Percentiles rank a stretch among this genome's conserved stretches.
These are phyloP conservation scores for Hydrotaea cyrtoneurina DNA, from an alignment of 2,888 invertebrate species.

Conservation along the genomic window DNA sequence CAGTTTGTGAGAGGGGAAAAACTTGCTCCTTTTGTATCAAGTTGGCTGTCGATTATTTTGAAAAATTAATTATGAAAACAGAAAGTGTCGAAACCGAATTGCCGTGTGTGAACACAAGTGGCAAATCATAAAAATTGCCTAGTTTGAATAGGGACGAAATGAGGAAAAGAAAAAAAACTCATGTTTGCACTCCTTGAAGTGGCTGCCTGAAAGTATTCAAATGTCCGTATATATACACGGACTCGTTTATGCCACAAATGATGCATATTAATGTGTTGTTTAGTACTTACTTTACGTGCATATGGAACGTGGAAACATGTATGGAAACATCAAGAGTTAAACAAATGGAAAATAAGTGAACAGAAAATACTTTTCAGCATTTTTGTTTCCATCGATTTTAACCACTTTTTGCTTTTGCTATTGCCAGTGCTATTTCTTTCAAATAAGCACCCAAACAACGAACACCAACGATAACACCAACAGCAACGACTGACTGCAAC, in stretches of 20 bases:
- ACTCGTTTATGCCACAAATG: neutral
- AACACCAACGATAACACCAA: neutral
- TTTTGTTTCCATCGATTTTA: neutral
- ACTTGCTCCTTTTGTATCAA: no score
- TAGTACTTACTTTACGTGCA: neutral
- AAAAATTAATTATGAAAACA: no score
- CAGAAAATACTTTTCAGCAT: slow-evolving; percentile 9
- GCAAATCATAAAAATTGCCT: no score
- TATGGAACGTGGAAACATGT: neutral
- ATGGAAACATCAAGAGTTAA: neutral
- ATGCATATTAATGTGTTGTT: slow-evolving; percentile 1
- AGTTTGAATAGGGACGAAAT: no score
- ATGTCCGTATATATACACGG: neutral
- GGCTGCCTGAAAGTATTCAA: neutral
- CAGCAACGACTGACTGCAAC: neutral
- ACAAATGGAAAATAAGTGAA: neutral
- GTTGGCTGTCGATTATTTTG: no score
- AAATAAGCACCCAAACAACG: neutral
- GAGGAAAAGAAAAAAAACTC: no score
- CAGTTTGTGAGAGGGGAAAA: no score
- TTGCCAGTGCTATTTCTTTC: neutral
- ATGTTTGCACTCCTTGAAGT: neutral
- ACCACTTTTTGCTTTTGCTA: neutral
- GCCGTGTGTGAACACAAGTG: no score
- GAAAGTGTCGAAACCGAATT: no score